These are phyloP conservation scores for Muraenolepis orangiensis DNA, from an alignment of 2,797 vertebrate genomes.

Conservation along the genomic window DNA sequence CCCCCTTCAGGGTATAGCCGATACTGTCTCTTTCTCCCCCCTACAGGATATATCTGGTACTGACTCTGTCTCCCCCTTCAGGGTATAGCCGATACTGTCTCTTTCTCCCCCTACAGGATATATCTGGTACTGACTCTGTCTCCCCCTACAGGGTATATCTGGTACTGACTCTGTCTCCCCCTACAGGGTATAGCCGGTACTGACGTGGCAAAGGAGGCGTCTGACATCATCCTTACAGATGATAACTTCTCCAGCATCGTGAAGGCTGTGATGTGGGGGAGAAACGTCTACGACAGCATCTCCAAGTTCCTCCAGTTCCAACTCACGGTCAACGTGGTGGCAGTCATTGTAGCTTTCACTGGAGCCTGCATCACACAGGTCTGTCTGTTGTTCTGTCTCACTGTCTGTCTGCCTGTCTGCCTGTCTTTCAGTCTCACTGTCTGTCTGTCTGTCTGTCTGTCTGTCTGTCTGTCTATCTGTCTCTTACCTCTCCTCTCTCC, in stretches of 20 bases:
- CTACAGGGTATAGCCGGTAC: constrained; percentile 93
- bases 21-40: too few relatives aligned
- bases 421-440: not conserved
- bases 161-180: not conserved
- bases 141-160: not conserved
- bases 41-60: too few relatives aligned
- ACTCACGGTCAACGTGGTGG: constrained; percentile 93
- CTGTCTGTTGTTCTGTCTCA: not conserved
- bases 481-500: not conserved
- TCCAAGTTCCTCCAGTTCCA: constrained; percentile 98
- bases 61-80: too few relatives aligned
- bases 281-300: constrained; percentile 97
- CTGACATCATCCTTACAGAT: constrained; percentile 95
- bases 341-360: constrained; percentile 93
- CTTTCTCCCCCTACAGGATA: not conserved
- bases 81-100: too few relatives aligned
- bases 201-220: constrained; percentile 96
- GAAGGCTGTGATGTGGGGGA: constrained; percentile 97
- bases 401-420: not conserved
- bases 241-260: constrained; percentile 98
- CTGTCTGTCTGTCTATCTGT: not conserved
- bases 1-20: too few relatives aligned
- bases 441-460: not conserved
- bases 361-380: constrained; percentile 97
- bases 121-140: not conserved